Conservation (phyloP, 2,113 vertebrate species). For the Tenrec ecaudatus region DNA sequence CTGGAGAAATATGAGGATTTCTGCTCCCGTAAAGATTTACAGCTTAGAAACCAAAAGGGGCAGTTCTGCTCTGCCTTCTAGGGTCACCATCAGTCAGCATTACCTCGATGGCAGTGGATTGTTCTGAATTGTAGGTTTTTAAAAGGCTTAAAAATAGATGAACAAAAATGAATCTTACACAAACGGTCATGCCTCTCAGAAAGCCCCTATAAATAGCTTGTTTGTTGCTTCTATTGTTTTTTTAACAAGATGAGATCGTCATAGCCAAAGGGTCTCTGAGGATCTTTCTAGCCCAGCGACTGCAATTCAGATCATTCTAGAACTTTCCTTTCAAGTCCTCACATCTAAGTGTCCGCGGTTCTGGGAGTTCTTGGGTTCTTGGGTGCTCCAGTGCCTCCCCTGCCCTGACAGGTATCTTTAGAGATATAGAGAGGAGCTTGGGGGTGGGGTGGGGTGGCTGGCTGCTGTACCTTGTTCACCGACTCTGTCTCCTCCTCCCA, state of each 20-base stretch:
- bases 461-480: neutral
- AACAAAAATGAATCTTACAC: neutral
- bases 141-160: neutral
- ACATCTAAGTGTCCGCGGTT: neutral
- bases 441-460: no score
- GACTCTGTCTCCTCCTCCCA: slow-evolving; percentile 66
- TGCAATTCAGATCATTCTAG: neutral
- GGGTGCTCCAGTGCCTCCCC: neutral
- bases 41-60: no score
- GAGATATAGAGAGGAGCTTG: neutral
- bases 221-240: neutral
- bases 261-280: neutral
- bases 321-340: neutral
- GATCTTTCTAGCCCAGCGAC: neutral
- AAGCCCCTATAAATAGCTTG: neutral
- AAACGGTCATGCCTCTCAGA: neutral
- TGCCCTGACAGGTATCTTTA: neutral
- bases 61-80: no score
- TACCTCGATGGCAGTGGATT: neutral
- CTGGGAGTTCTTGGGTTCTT: neutral
- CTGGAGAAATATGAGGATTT: no score
- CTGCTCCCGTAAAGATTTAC: no score
- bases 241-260: neutral
- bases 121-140: neutral
- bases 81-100: no score